A percentile compares a stretch with the other conserved stretches of the same genome.
phyloP scores from a whole-genome alignment of 1,140 invertebrate genomes.

The Drosophila kepulauana region DNA sequence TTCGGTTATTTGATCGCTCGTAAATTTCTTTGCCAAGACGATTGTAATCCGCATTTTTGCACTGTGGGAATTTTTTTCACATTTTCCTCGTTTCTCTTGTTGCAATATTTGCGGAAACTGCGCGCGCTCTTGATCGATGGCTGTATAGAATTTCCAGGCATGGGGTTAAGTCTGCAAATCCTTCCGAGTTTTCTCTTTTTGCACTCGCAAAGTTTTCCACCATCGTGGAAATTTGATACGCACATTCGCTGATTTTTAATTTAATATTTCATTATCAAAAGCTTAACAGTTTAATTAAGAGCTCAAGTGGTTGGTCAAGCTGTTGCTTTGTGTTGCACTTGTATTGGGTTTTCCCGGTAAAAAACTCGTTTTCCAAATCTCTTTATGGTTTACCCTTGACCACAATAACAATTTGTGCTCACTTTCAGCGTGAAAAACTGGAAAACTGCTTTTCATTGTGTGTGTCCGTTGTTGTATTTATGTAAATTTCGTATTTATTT shows the following conservation, averaged over 20 bases:
- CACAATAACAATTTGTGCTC: constrained; percentile 36
- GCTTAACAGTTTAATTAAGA: constrained; percentile 64
- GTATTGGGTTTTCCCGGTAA: constrained; percentile 33
- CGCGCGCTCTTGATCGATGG: constrained; percentile 72
- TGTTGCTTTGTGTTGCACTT: constrained; percentile 44
- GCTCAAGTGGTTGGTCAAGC: constrained; percentile 26
- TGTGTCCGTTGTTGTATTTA: constrained; percentile 17
- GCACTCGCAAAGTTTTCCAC: constrained; percentile 1
- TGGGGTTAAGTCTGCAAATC: constrained; percentile 53
- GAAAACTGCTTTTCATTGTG: constrained; percentile 29
- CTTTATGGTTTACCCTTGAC: constrained; percentile 50
- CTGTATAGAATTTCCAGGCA: constrained; percentile 71
- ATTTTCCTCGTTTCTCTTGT: constrained; percentile 17
- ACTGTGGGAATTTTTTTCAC: constrained; percentile 73
- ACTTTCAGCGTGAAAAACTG: constrained; percentile 38
- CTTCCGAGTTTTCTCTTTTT: constrained; percentile 14
- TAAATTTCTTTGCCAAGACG: constrained; percentile 62
- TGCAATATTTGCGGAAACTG: constrained; percentile 68
- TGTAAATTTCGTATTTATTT: constrained; percentile 35
- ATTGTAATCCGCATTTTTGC: constrained; percentile 70
- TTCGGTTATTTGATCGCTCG: constrained; percentile 76
- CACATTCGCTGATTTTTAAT: neutral
- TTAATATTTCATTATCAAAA: constrained; percentile 17
- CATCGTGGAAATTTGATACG: constrained; percentile 30
- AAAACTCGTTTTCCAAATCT: constrained; percentile 63